These are phyloP conservation scores for Eumerus sabulonum DNA, from an alignment of 2,888 invertebrate genomes.

Conservation along the genomic window DNA sequence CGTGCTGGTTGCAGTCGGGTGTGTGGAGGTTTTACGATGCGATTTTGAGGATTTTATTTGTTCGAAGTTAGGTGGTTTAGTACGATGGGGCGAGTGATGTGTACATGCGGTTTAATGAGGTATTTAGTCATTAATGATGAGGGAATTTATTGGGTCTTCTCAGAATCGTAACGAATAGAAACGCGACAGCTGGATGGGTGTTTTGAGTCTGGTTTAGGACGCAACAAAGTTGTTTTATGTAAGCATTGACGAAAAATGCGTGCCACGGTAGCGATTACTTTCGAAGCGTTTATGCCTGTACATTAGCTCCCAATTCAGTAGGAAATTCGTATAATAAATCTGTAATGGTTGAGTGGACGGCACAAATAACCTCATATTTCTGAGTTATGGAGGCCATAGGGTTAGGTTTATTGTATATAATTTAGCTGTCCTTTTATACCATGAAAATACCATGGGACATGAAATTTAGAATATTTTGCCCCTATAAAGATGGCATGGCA, in stretches of 20 bases:
- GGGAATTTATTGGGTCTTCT: slow-evolving; percentile 30
- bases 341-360: too few species aligned
- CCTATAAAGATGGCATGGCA: too few species aligned
- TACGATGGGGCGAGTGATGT: slow-evolving; percentile 22
- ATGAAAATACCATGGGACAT: too few species aligned
- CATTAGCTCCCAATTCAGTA: too few species aligned
- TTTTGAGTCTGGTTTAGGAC: slow-evolving; percentile 29
- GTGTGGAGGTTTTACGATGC: slow-evolving; percentile 61
- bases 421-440: too few species aligned
- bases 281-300: too few species aligned
- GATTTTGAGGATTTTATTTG: slow-evolving; percentile 61
- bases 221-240: slow-evolving; percentile 42
- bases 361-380: too few species aligned
- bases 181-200: slow-evolving; percentile 4
- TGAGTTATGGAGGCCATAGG: too few species aligned
- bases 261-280: too few species aligned
- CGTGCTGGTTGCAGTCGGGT: slow-evolving; percentile 43
- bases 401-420: too few species aligned
- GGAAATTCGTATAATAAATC: too few species aligned
- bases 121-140: slow-evolving; percentile 60
- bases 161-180: slow-evolving; percentile 17
- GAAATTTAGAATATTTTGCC: too few species aligned
- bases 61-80: not conserved
- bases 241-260: not conserved
- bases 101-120: slow-evolving; percentile 50